Evolutionary conservation across 2,113 vertebrate species (phyloP).

Genomic region (Thalassoma bifasciatum): DNA sequence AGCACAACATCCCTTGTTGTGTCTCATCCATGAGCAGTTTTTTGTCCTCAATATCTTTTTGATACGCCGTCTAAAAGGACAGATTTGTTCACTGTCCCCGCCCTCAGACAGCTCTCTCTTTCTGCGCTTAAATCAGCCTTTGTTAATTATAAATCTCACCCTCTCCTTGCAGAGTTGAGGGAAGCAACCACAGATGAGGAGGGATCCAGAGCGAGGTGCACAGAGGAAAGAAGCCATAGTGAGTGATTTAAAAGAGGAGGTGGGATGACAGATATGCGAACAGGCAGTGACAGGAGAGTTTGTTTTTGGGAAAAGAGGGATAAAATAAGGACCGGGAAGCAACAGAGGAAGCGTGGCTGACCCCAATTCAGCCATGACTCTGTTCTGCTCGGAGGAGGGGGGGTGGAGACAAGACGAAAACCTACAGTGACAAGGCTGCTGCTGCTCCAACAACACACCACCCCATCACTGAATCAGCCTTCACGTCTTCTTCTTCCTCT

Average conservation of each 20-base stretch:
- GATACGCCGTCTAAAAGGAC: slow-evolving; percentile 49
- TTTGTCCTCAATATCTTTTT: slow-evolving; percentile 23
- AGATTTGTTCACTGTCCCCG: slow-evolving; percentile 50
- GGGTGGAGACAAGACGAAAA: slow-evolving; percentile 62
- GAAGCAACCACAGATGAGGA: slow-evolving; percentile 26
- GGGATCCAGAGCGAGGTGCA: slow-evolving; percentile 12
- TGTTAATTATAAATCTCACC: slow-evolving; percentile 71
- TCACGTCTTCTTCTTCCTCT: slow-evolving; percentile 29
- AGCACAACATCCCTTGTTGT: slow-evolving; percentile 39
- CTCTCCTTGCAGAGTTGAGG: slow-evolving; percentile 24
- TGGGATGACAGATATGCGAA: slow-evolving; percentile 26
- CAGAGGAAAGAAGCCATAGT: slow-evolving; percentile 9
- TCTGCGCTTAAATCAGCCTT: slow-evolving; percentile 56
- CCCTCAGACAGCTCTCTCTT: slow-evolving; percentile 54
- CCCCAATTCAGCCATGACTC: slow-evolving; percentile 70
- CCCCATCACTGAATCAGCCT: slow-evolving; percentile 59
- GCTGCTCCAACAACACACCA: slow-evolving; percentile 35
- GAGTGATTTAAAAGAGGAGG: slow-evolving; percentile 25
- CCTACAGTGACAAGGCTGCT: slow-evolving; percentile 67
- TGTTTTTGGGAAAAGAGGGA: slow-evolving; percentile 36
- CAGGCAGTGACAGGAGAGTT: slow-evolving; percentile 13
- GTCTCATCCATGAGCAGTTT: slow-evolving; percentile 3
- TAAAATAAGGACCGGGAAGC: slow-evolving; percentile 29
- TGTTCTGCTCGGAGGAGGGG: slow-evolving; percentile 32
- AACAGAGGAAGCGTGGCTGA: slow-evolving; percentile 56